Base-by-base conservation (phyloP, 2,888 invertebrate genomes). In the Tenthredo notha region DNA sequence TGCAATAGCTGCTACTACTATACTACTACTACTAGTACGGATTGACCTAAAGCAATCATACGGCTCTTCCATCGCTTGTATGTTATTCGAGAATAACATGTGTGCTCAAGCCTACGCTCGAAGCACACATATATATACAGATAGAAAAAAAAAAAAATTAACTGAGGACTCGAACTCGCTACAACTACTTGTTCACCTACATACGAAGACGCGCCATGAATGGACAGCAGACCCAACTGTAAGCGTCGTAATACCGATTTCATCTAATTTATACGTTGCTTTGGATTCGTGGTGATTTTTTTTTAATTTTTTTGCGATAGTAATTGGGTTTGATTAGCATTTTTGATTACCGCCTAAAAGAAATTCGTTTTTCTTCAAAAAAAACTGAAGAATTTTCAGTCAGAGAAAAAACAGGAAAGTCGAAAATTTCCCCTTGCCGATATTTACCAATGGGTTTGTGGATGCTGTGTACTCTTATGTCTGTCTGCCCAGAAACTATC, bases 171-270 rank as follows among this genome's bases (percentile, higher is more conserved):
- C 61, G 61, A 10, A 61, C 61, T 61, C 21, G 61, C 67, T 33
- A 33, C 67, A 29, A 33, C 67, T 61, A 61, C 40, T 74, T 25
- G 74, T 40, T 74, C 74, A 74, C 74, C 74, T 74, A 74, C 74
- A 43, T 74, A 21, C 74, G 74, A 43, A 74, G 74, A 74, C 74
- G 74, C 40, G 40, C 74, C 74, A 74, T 74, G 74, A 74, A 74
- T 74, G 74, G 74, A 74, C 67, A 67, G 15, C 33, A 33, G 1
- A 25, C 5, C 67, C 33, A 67, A 67, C 67, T 33, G 67, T 67
- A 67, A 67, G 33, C 33, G 67, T 67, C 33, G 67, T 67, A 67
- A 47, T 15, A 18, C 18, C 18, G 33, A 67, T 67, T 67, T 67
- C 18, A 67, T 1, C 12, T 2, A 67, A 12, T 0, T 21, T 10